A percentile compares a stretch with the other conserved stretches of the same genome.
Conservation (phyloP, 2,888 invertebrate species). For the Orthonychiurus folsomi region DNA sequence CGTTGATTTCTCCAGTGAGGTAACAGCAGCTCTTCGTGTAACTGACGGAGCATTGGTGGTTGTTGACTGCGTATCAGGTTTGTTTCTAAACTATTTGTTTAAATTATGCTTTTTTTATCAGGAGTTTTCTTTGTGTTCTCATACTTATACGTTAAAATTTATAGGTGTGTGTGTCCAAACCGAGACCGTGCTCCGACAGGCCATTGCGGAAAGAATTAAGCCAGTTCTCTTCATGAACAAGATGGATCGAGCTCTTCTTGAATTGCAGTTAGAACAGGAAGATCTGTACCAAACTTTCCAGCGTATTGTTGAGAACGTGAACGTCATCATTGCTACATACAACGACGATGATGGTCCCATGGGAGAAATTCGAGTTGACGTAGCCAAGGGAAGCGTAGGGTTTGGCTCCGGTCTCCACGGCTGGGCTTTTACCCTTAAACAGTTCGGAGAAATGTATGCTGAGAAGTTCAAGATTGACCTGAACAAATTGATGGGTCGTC, state of each 20-base stretch:
- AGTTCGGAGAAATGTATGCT: constrained; percentile 98
- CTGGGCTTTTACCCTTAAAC: constrained; percentile 99
- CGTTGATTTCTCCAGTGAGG: constrained; percentile 99
- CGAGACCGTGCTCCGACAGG: constrained; percentile 98
- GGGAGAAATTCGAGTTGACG: constrained; percentile 97
- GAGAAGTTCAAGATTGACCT: constrained; percentile 97
- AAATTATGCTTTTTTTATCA: no score
- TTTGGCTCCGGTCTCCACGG: constrained; percentile 99
- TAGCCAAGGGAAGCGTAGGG: constrained; percentile 96
- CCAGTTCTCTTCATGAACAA: constrained; percentile 99
- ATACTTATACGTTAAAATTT: constrained; percentile 14
- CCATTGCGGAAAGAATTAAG: constrained; percentile 99
- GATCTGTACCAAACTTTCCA: constrained; percentile 98
- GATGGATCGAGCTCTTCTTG: constrained; percentile 98
- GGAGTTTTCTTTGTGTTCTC: neutral
- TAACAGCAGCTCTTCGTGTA: constrained; percentile 98
- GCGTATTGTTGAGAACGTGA: constrained; percentile 98
- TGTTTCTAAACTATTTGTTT: constrained; percentile 43
- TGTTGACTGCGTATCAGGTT: constrained; percentile 98
- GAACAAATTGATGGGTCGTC: constrained; percentile 89
- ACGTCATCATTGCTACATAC: constrained; percentile 99
- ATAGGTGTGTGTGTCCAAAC: constrained; percentile 99
- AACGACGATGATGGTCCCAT: constrained; percentile 95
- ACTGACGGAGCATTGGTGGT: constrained; percentile 99
- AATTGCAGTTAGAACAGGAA: constrained; percentile 91